Conservation (phyloP, 1,140 invertebrate genomes). For the Antheraea pernyi region DNA sequence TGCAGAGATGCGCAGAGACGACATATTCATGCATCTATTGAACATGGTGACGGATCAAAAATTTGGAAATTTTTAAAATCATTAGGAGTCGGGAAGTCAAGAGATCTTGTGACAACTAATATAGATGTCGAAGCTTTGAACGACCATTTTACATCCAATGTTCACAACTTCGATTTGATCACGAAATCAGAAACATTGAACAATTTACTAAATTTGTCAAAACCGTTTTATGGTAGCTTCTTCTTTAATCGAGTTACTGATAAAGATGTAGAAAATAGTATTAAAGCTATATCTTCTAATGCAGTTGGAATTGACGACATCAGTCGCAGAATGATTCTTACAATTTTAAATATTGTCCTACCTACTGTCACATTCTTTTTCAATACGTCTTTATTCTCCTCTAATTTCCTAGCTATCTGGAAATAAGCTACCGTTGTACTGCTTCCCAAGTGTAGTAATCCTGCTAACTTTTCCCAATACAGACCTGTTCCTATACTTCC, state of each 20-base stretch:
- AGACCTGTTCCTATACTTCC: not conserved
- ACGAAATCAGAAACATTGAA: too few species aligned
- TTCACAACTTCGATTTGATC: too few species aligned
- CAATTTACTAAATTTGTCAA: too few species aligned
- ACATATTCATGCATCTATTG: too few species aligned
- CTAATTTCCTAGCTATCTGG: not conserved
- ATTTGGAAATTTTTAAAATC: too few species aligned
- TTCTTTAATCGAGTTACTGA: conserved; percentile 10
- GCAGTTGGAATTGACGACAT: not conserved
- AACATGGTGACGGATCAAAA: too few species aligned
- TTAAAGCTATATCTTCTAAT: not conserved
- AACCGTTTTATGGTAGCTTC: too few species aligned
- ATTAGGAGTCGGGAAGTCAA: too few species aligned
- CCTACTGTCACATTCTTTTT: not conserved
- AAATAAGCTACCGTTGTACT: not conserved
- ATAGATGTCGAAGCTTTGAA: too few species aligned
- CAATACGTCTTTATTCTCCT: not conserved
- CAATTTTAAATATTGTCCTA: not conserved
- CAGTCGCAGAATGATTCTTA: not conserved
- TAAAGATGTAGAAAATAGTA: conserved; percentile 7
- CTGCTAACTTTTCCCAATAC: not conserved
- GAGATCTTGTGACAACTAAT: too few species aligned
- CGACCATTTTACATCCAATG: too few species aligned
- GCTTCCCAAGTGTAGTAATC: not conserved
- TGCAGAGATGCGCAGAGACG: too few species aligned